phyloP scores from a whole-genome alignment of 92 coral and sea anemone species.

The Diadumene lineata region DNA sequence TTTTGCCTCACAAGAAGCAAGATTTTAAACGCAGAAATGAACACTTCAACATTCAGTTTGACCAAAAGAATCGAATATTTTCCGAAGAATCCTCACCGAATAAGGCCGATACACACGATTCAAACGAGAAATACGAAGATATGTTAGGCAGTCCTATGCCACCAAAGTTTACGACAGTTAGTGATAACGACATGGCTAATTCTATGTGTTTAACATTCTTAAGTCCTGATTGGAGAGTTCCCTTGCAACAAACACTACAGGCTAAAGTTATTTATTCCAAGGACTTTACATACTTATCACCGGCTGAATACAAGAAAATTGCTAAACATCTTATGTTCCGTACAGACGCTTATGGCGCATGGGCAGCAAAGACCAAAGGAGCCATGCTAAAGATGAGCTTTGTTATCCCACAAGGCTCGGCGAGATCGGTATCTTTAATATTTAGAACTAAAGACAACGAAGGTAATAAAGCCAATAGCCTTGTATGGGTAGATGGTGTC shows the following conservation, averaged over 20 bases:
- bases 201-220: slow-evolving; percentile 58
- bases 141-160: background rate
- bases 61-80: too few species aligned
- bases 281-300: slow-evolving; percentile 45
- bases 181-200: slow-evolving; percentile 17
- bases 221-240: slow-evolving; percentile 51
- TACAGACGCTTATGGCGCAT: slow-evolving; percentile 73
- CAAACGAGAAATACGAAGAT: background rate
- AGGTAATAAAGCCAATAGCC: slow-evolving; percentile 10
- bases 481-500: slow-evolving; percentile 41
- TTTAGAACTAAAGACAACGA: slow-evolving; percentile 42
- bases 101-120: too few species aligned
- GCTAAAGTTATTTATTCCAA: slow-evolving; percentile 47
- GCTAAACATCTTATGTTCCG: slow-evolving; percentile 30
- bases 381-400: slow-evolving; percentile 52
- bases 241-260: slow-evolving; percentile 37
- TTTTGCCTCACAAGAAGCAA: background rate
- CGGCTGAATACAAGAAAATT: slow-evolving; percentile 22
- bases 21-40: too few species aligned
- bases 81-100: too few species aligned
- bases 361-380: slow-evolving; percentile 46
- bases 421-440: slow-evolving; percentile 35
- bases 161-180: slow-evolving; percentile 25
- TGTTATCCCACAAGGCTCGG: slow-evolving; percentile 33
- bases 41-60: too few species aligned